Evolutionary conservation across 2,888 invertebrate genomes (phyloP).

Genomic region (Elmis aenea): DNA sequence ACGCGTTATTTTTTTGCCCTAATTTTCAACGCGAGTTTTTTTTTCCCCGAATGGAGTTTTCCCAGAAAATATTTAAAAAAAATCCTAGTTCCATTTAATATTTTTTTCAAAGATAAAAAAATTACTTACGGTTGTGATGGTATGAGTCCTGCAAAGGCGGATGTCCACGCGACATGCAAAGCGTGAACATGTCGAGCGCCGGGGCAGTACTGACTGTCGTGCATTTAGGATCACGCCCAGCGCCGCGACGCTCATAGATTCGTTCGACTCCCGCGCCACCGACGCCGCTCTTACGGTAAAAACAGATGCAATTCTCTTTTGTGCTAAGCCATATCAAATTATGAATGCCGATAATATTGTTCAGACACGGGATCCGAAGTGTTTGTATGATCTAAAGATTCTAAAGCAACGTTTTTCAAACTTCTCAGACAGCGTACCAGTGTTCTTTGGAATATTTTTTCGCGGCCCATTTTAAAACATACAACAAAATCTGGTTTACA

Average conservation of each 20-base stretch:
- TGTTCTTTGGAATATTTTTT: neutral
- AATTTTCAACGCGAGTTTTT: too few species aligned
- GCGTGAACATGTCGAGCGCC: constrained; percentile 38
- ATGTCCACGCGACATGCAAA: constrained; percentile 41
- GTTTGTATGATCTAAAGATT: neutral
- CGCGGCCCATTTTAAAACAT: too few species aligned
- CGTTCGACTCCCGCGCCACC: constrained; percentile 16
- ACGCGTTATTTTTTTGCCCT: too few species aligned
- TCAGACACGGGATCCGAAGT: neutral
- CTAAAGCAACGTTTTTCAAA: neutral
- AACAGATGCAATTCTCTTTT: neutral
- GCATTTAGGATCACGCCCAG: constrained; percentile 18
- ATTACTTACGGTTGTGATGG: constrained; percentile 28
- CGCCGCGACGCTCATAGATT: constrained; percentile 19
- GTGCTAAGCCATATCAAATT: neutral
- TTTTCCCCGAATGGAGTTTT: too few species aligned
- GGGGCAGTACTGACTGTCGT: constrained; percentile 23
- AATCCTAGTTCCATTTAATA: too few species aligned
- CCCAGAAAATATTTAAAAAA: too few species aligned
- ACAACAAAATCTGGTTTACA: too few species aligned
- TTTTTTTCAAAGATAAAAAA: too few species aligned
- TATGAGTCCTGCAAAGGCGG: constrained; percentile 33
- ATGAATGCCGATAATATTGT: neutral
- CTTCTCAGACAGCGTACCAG: neutral
- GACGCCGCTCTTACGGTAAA: neutral